Conservation (phyloP, 2,797 vertebrate species). For the Martes flavigula region DNA sequence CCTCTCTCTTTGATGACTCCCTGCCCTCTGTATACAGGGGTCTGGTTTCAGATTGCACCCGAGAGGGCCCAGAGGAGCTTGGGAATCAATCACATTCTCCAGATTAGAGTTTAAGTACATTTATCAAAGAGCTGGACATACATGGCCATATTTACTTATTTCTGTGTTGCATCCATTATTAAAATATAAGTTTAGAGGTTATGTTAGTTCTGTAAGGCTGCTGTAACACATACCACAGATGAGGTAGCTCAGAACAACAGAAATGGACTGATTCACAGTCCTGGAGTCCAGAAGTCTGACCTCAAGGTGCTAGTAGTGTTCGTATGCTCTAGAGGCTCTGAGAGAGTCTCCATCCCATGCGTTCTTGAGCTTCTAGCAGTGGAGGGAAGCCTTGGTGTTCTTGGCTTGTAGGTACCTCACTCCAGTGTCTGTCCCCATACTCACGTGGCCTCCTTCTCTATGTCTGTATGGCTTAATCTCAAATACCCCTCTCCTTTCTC, state of each 20-base stretch:
- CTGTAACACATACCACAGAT: not conserved
- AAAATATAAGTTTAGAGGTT: not conserved
- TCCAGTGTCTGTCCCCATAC: not conserved
- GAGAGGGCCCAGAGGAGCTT: not conserved
- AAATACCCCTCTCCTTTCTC: not conserved
- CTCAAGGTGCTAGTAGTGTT: not conserved
- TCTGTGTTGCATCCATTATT: too few relatives aligned
- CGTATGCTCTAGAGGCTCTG: not conserved
- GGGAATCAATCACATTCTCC: not conserved
- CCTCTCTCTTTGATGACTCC: not conserved
- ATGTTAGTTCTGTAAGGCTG: not conserved
- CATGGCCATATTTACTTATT: not conserved
- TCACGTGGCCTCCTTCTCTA: not conserved
- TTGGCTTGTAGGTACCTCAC: rapidly evolving
- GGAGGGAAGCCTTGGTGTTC: too few relatives aligned
- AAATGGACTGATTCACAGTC: not conserved
- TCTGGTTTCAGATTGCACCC: not conserved
- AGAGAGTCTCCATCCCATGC: rapidly evolving
- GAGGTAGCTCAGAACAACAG: not conserved
- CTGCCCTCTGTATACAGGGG: not conserved
- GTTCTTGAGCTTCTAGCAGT: not conserved
- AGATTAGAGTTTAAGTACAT: not conserved
- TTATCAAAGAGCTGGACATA: not conserved
- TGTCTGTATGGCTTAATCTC: not conserved
- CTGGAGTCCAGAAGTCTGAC: not conserved